A percentile compares a stretch with the other conserved stretches of the same genome.
phyloP scores from a whole-genome alignment of 92 coral and sea anemone species.

The Epizoanthus ramosus region DNA sequence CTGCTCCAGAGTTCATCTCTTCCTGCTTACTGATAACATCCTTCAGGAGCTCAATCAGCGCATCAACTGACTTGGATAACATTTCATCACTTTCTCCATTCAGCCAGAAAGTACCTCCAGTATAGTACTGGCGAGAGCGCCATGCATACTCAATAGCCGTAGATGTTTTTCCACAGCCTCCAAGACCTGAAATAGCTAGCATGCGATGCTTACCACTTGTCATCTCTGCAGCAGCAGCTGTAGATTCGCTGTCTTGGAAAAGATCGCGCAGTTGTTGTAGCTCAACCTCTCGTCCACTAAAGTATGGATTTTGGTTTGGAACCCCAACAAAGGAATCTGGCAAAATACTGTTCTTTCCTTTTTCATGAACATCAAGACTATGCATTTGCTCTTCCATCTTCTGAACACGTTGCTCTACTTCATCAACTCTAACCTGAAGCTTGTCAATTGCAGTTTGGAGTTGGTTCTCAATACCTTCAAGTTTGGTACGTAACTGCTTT shows the following conservation, averaged over 20 bases:
- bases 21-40: neutral
- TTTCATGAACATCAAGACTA: neutral
- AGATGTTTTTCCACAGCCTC: slow-evolving; percentile 64
- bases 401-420: neutral
- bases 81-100: slow-evolving; percentile 54
- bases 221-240: neutral
- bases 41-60: neutral
- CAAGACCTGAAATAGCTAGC: slow-evolving; percentile 54
- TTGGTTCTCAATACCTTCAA: neutral
- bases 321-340: slow-evolving; percentile 9
- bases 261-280: neutral
- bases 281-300: slow-evolving; percentile 32
- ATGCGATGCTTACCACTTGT: slow-evolving; percentile 3
- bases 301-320: slow-evolving; percentile 9
- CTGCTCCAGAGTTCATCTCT: no score
- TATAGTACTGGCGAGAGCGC: slow-evolving; percentile 29
- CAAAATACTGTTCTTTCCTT: neutral
- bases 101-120: slow-evolving; percentile 61
- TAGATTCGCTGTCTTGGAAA: neutral
- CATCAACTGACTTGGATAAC: slow-evolving; percentile 16
- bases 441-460: neutral
- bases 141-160: slow-evolving; percentile 59
- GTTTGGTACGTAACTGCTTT: neutral
- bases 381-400: neutral
- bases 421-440: neutral